These are phyloP conservation scores for Threskiornis aethiopicus DNA, from an alignment of 2,797 vertebrate species.

Conservation along the genomic window DNA sequence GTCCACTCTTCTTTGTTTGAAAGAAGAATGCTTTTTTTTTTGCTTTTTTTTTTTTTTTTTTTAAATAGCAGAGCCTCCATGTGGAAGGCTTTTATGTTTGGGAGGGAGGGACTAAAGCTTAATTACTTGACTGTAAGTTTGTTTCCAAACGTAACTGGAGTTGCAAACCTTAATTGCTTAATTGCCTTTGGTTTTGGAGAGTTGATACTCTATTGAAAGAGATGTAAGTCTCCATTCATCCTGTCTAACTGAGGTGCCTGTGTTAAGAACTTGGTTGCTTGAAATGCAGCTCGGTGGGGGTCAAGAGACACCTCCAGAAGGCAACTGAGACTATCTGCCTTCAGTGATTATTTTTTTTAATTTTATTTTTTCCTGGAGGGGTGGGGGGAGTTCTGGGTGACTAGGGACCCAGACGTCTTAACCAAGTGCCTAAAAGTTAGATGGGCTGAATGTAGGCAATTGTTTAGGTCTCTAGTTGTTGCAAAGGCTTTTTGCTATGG, in stretches of 20 bases:
- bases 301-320: not conserved
- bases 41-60: not conserved
- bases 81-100: conserved; percentile 13
- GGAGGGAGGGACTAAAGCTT: conserved; percentile 44
- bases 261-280: conserved; percentile 34
- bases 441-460: conserved; percentile 64
- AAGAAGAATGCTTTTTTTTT: not conserved
- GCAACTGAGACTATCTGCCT: conserved; percentile 11
- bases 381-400: not conserved
- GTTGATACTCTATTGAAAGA: not conserved
- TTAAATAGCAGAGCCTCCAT: not conserved
- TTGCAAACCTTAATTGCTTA: conserved; percentile 28
- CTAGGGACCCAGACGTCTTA: conserved; percentile 8
- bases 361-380: not conserved
- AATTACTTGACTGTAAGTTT: conserved; percentile 41
- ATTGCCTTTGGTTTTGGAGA: conserved; percentile 44
- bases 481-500: not conserved
- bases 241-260: conserved; percentile 66
- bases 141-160: conserved; percentile 25
- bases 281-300: not conserved
- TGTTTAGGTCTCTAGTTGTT: not conserved
- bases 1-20: conserved; percentile 28
- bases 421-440: conserved; percentile 70
- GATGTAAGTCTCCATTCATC: conserved; percentile 42
- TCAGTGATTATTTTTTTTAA: not conserved